A percentile compares a stretch with the other conserved stretches of the same genome.
These are phyloP conservation scores for Sitobion miscanthi DNA, from an alignment of 1,140 invertebrate genomes.

Conservation along the genomic window DNA sequence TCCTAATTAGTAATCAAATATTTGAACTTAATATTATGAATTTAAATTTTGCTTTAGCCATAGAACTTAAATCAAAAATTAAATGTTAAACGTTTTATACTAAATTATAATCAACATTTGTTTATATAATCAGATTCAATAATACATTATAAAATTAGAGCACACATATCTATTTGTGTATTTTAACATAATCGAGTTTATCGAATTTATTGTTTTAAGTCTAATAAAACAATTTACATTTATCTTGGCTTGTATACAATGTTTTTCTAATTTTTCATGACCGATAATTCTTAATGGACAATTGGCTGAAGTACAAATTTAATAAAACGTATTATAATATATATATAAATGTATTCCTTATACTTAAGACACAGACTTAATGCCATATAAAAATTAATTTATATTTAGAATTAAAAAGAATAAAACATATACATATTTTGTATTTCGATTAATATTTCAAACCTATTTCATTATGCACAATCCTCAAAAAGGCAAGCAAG, in stretches of 20 bases:
- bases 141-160: neutral
- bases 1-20: too few relatives aligned
- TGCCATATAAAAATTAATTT: neutral
- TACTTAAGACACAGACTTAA: neutral
- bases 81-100: neutral
- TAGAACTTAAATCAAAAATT: neutral
- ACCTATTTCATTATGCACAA: neutral
- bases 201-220: slow-evolving; percentile 3
- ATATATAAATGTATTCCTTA: neutral
- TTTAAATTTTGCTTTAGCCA: neutral
- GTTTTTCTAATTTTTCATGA: neutral
- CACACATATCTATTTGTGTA: neutral
- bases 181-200: neutral
- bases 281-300: neutral
- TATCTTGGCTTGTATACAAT: neutral
- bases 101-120: neutral
- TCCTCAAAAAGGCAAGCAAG: neutral
- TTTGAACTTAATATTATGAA: too few relatives aligned
- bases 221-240: neutral
- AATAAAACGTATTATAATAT: neutral
- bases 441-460: neutral
- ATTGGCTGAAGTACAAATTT: neutral
- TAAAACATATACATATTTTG: neutral
- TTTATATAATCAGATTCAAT: too few relatives aligned
- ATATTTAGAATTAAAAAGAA: neutral